Conservation (phyloP, 2,113 vertebrate genomes). For the Perognathus longimembris region DNA sequence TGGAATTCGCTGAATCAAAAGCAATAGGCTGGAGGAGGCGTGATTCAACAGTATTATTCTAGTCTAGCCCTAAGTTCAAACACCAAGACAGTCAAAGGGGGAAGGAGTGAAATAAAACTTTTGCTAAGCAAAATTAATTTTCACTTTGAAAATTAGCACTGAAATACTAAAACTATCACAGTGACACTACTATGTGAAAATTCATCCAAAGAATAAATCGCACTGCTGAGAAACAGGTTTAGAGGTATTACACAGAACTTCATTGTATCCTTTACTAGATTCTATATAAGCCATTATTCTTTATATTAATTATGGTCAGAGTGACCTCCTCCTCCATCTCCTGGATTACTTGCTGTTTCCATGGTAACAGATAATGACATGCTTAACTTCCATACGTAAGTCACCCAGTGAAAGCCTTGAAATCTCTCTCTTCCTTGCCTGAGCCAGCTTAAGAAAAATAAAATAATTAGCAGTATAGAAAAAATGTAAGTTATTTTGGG, state of each 20-base stretch:
- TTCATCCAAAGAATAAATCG: neutral
- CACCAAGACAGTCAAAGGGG: too few relatives aligned
- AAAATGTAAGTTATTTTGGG: constrained; percentile 78
- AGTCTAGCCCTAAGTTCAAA: too few relatives aligned
- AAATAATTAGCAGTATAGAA: constrained; percentile 81
- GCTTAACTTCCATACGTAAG: constrained; percentile 71
- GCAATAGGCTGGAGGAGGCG: too few relatives aligned
- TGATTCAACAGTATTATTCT: too few relatives aligned
- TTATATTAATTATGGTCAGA: constrained; percentile 73
- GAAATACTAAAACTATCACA: neutral
- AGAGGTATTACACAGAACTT: neutral
- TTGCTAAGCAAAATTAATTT: neutral
- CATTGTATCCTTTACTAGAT: neutral
- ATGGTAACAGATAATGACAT: constrained; percentile 68
- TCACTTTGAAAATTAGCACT: constrained; percentile 50
- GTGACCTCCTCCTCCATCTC: constrained; percentile 55
- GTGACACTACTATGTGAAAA: neutral
- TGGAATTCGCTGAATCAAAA: neutral
- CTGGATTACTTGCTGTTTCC: constrained; percentile 63
- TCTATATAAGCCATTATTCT: constrained; percentile 41
- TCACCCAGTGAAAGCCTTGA: constrained; percentile 74
- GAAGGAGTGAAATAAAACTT: neutral
- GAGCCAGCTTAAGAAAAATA: constrained; percentile 79
- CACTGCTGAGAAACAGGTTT: neutral
- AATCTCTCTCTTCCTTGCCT: constrained; percentile 69